Base-by-base conservation (phyloP, 1,140 invertebrate species). In the Orius insidiosus region DNA sequence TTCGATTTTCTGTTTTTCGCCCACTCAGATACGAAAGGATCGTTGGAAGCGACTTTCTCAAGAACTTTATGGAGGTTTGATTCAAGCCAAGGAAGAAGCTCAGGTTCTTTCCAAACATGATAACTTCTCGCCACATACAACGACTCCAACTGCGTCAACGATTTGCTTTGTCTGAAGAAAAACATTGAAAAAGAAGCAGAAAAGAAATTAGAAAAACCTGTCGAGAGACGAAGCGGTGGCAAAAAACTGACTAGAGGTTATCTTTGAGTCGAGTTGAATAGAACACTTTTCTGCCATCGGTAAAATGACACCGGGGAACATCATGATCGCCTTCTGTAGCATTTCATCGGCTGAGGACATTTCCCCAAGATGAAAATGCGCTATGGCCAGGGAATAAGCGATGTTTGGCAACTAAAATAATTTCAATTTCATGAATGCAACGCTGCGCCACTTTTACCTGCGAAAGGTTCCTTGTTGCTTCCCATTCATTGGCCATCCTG, bases 311-410 rank as follows among this genome's bases (percentile, higher is more conserved):
- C 74, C 73, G 2, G 89, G 88, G 63, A 89, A 93, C 74, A 82
- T 81, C 2, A 87, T 64, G 5, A 95, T 63, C 10, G 85, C 80
- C 48, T 80, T 72, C 60, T 86, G 76, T 11, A 93, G 59, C 43
- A 75, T 53, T 36, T 67, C 54, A 52, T 81, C 69, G 2, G 84
- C 77, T 47, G 56, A 47, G n/a, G 67, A 65, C 10, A 61, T 58
- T 38, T 62, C 63, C 52, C 58, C 49, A 32, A 58, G 50, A 57
- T 77, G 66, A 66, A 77, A 82, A 59, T 80, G 65, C 30, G 87
- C 83, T 38, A 93, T 58, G 0, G 88, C 79, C 42, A 82, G 64
- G 2, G 85, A 90, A 57, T 78, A 92, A 0, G 82, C 76, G 68
- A 92, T 83, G 58, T 93, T 94, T 41, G 87, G 88, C 32, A 94